Evolutionary conservation across 1,140 invertebrate species (phyloP).

Genomic region (Eulimnadia texana): DNA sequence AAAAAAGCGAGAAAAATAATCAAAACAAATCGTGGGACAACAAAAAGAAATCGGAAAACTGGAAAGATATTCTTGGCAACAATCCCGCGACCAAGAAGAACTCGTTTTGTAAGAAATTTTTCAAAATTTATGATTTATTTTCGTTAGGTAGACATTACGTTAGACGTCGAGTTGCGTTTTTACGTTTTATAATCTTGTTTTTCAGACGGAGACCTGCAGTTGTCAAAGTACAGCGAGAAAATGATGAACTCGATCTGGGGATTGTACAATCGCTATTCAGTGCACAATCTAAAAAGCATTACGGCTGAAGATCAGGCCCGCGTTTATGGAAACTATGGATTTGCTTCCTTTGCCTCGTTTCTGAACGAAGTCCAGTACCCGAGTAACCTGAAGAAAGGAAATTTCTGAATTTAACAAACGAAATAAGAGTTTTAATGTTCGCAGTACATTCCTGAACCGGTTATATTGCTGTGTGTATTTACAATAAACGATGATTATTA

Average conservation of each 20-base stretch:
- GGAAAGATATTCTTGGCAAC: slow-evolving; percentile 10
- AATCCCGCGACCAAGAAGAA: slow-evolving; percentile 1
- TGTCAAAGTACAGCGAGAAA: slow-evolving; percentile 65
- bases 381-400: neutral
- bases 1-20: neutral
- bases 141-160: too few relatives aligned
- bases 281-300: slow-evolving; percentile 67
- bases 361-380: slow-evolving; percentile 1
- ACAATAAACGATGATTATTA: neutral
- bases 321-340: neutral
- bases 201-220: slow-evolving; percentile 36
- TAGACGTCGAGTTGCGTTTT: neutral
- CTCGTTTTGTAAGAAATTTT: neutral
- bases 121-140: too few relatives aligned
- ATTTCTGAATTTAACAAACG: neutral
- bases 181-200: slow-evolving; percentile 14
- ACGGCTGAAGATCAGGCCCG: slow-evolving; percentile 34
- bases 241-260: slow-evolving; percentile 84
- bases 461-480: too few relatives aligned
- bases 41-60: slow-evolving; percentile 2
- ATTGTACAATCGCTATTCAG: slow-evolving; percentile 67
- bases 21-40: slow-evolving; percentile 12
- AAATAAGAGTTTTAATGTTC: slow-evolving; percentile 1
- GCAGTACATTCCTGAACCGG: neutral
- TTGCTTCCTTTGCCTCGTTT: slow-evolving; percentile 1